Evolutionary conservation across 2,888 invertebrate genomes (phyloP), one percentile per base, ranked within the genome.

Genomic region (Rutpela maculata): DNA sequence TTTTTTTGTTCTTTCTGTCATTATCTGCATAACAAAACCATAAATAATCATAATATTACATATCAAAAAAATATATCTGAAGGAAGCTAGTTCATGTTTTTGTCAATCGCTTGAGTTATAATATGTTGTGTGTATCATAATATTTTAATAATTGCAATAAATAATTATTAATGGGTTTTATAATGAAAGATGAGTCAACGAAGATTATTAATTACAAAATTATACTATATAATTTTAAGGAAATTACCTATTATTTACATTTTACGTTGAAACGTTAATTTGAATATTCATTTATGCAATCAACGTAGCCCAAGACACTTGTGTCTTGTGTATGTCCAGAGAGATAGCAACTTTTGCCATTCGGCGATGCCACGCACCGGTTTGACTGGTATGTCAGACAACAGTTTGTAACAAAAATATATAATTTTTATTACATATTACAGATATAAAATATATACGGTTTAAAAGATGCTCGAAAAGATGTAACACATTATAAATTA

Each of bases 201-300:
- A 59, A 17, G 50, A 35, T 50, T 69, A 35, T 43, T 70, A 70
- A 60, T 70, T 60, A 70, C 35, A 60, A 70, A 59, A 70, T 70
- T 70, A 60, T 60, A 60, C 70, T 43, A 19, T 60, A 60, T 70
- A 70, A 59, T 70, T 70, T 70, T 22, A 60, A 70, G 60, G 43
- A 69, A 57, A 70, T 70, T 70, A 70, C 70, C 31, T 60, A 70
- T 70, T 70, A 70, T 70, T 70, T 70, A 60, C 38, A 19, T 60
- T 70, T 70, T 43, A 70, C 60, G 70, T 43, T 70, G 70, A 70
- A 70, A 70, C 35, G 70, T 70, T 70, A 70, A 70, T 70, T 70
- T 70, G 70, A 70, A 70, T 70, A 70, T 70, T 70, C 70, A 70
- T 70, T 70, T 70, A 56, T 60, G 38, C 60, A 10, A 60, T 60